phyloP scores from a whole-genome alignment of 23 tunicate genomes.

The Halocynthia aurantium region DNA sequence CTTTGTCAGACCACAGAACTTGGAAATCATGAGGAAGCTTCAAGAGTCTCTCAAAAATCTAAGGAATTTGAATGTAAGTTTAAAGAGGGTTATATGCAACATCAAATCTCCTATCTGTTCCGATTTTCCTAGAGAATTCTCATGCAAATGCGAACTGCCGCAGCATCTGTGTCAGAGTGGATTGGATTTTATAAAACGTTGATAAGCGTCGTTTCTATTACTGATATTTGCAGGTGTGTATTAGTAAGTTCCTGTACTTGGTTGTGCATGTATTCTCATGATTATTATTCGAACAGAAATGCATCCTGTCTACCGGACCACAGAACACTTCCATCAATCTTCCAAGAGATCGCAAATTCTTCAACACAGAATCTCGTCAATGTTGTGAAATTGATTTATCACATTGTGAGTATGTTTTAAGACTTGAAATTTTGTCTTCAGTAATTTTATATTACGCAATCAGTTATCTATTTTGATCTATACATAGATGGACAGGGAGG shows the following conservation, averaged over 20 bases:
- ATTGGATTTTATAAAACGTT: slow-evolving; percentile 39
- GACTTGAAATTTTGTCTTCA: neutral
- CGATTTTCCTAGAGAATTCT: slow-evolving; percentile 32
- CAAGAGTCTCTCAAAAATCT: slow-evolving; percentile 38
- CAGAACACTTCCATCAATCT: slow-evolving; percentile 26
- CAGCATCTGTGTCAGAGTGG: slow-evolving; percentile 63
- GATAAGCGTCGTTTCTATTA: slow-evolving; percentile 48
- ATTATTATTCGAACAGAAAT: neutral
- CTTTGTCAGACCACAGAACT: slow-evolving; percentile 33
- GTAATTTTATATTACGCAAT: neutral
- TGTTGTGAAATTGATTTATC: slow-evolving; percentile 38
- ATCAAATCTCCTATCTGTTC: neutral
- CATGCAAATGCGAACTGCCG: slow-evolving; percentile 37
- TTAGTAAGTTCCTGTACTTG: neutral
- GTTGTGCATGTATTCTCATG: too few species aligned
- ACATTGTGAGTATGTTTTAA: slow-evolving; percentile 9
- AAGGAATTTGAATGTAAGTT: slow-evolving; percentile 33
- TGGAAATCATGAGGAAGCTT: slow-evolving; percentile 27
- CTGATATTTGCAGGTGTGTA: slow-evolving; percentile 56
- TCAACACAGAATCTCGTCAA: slow-evolving; percentile 41
- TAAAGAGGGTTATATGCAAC: neutral
- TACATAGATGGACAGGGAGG: slow-evolving; percentile 39
- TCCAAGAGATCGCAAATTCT: slow-evolving; percentile 30
- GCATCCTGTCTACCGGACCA: slow-evolving; percentile 2
- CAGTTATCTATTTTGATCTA: neutral